These are phyloP conservation scores for Lithobates sylvaticus DNA, from an alignment of 2,797 vertebrate genomes.

Conservation along the genomic window DNA sequence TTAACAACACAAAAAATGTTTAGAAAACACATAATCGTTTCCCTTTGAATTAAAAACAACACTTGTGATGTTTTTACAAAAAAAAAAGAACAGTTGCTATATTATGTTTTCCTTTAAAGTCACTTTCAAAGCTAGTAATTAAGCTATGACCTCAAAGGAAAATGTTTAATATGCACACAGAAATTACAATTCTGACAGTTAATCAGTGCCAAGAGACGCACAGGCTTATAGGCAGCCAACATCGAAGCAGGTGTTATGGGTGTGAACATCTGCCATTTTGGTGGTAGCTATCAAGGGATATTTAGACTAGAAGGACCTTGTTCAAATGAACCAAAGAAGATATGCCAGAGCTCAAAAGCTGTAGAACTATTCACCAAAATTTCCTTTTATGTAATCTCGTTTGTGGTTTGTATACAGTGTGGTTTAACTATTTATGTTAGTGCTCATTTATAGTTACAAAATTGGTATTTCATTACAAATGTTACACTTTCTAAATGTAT, in stretches of 20 bases:
- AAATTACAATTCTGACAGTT: conserved; percentile 60
- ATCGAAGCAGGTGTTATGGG: conserved; percentile 62
- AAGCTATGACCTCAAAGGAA: conserved; percentile 53
- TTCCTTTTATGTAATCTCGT: background rate
- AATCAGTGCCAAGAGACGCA: conserved; percentile 52
- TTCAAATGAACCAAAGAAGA: background rate
- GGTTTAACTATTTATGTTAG: no score
- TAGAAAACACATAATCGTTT: background rate
- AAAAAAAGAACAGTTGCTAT: conserved; percentile 21
- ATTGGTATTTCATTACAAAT: no score
- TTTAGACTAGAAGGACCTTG: conserved; percentile 52
- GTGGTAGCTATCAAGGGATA: conserved; percentile 59
- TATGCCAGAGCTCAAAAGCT: background rate
- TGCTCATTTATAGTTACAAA: no score
- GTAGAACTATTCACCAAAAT: background rate
- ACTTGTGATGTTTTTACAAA: conserved; percentile 14
- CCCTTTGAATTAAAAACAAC: background rate
- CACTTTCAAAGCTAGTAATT: conserved; percentile 55
- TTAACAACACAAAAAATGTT: no score
- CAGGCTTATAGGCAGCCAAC: conserved; percentile 60
- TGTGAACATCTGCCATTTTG: conserved; percentile 62
- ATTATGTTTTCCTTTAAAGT: conserved; percentile 40
- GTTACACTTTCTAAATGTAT: no score
- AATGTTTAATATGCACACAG: conserved; percentile 56
- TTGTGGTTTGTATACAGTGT: no score